Base-by-base conservation (phyloP, 2,113 vertebrate genomes). In the Pyrgilauda ruficollis region DNA sequence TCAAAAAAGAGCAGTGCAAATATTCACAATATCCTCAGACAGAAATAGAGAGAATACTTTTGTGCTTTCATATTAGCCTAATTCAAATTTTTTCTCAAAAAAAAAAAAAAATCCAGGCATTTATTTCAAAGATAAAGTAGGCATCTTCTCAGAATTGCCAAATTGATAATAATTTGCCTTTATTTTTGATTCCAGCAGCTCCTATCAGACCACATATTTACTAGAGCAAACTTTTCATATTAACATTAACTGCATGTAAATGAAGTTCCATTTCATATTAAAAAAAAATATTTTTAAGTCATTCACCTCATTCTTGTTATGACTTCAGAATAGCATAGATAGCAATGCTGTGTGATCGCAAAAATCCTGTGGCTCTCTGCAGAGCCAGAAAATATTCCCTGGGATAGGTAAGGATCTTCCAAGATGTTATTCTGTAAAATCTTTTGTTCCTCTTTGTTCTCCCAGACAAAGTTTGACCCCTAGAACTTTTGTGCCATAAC, bases 1-100 rank as follows among this genome's bases (percentile, higher is more conserved):
- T 59, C 77, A 94, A 74, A 91, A 70, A 86, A 87, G 46, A 91
- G 67, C 52, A 91, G 94, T 55, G 66, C 78, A 95, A 95, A 93
- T 95, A 87, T 83, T 95, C 89, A 93, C 56, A 89, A n/a, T 82
- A 87, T 82, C 67, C 58, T 94, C 77, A 90, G 73, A 58, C 6
- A 80, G 31, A 73, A 92, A 88, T 24, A 73, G 10, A 58, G 31
- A 89, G 63, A 89, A 91, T 72, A 66, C 11, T 49, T 90, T 22
- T 5, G 6, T 79, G 56, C n/a, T 74, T 93, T 86, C 59, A 75
- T 21, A 27, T 46, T 30, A 73, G 33, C n/a, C 22, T 52, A 84
- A 69, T 84, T 73, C 59, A 15, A 56, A 0, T 43, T 87, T 39
- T 78, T 91, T 73, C 39, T 31, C 1, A 55, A 62, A 47, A 59